These are phyloP conservation scores for Apistogramma diplotaenia DNA, from an alignment of 2,113 vertebrate species.

Conservation along the genomic window DNA sequence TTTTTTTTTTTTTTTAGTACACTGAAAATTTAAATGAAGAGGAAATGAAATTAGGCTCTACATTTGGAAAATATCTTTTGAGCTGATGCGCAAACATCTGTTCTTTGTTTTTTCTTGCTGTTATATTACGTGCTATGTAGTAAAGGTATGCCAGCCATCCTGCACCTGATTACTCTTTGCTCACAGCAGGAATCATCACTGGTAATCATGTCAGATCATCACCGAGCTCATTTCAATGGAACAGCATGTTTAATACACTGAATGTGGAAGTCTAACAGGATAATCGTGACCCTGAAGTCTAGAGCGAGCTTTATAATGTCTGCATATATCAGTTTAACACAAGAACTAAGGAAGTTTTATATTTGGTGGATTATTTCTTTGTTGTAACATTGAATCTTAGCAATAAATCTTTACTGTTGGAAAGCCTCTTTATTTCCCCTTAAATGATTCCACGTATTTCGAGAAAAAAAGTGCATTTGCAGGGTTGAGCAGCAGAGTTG, in stretches of 20 bases:
- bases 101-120: background rate
- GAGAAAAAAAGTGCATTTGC: no score
- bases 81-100: background rate
- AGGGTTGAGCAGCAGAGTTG: no score
- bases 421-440: no score
- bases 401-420: no score
- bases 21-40: background rate
- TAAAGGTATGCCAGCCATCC: conserved; percentile 1
- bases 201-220: conserved; percentile 30
- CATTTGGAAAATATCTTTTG: background rate
- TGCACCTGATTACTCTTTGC: conserved; percentile 29
- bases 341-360: no score
- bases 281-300: background rate
- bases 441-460: no score
- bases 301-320: background rate
- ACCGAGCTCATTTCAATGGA: conserved; percentile 22
- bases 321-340: no score
- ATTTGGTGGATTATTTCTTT: no score
- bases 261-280: background rate
- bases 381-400: no score
- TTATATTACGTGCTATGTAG: background rate
- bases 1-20: background rate
- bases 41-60: background rate
- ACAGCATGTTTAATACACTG: background rate
- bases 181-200: conserved; percentile 21